Evolutionary conservation across 2,888 invertebrate species (phyloP), one percentile per base, ranked within the genome.

Genomic region (Cheilosia soror): DNA sequence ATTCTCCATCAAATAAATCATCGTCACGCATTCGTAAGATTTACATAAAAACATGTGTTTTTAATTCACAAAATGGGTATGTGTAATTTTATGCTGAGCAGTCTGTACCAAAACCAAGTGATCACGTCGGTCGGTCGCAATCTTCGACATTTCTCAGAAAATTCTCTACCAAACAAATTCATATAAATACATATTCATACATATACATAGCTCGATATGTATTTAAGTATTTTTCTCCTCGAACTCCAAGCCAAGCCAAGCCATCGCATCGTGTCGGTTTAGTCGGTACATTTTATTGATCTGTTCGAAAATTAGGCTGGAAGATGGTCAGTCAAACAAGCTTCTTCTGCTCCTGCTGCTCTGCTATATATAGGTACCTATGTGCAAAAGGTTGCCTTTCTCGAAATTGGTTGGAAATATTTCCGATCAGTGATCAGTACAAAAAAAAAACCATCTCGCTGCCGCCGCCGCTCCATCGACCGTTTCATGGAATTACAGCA

Each of bases 271-370:
- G 11, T 3, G 15, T 49, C 20, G 25, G 5, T 27, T 27, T 4
- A 7, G 75, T 72, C 83, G 78, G 79, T 58, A 51, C 47, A 69
- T 65, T 79, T 75, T 69, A 83, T 83, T 78, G 83, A 83, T 83
- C 69, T 69, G 62, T 78, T 79, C 65, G 69, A 53, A 81, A 81
- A 76, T 81, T 76, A 76, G 69, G 69, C 81, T 58, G 51, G 51
- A 65, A 71, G 69, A 71, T 57, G 75, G 55, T 66, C 55, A 65
- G 57, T 47, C 31, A 47, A 65, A 62, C 31, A 33, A 57, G 40
- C 78, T 72, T 57, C 62, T 55, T 63, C 33, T 29, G 33, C 31
- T 63, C 9, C 58, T 62, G 20, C 69, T 68, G 63, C 58, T 84
- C 51, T 65, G 3, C 29, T 33, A 37, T 2, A 11, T 73, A 62